A percentile compares a stretch with the other conserved stretches of the same genome.
These are phyloP conservation scores for Orchestes rusci DNA, from an alignment of 2,888 invertebrate genomes.

Conservation along the genomic window DNA sequence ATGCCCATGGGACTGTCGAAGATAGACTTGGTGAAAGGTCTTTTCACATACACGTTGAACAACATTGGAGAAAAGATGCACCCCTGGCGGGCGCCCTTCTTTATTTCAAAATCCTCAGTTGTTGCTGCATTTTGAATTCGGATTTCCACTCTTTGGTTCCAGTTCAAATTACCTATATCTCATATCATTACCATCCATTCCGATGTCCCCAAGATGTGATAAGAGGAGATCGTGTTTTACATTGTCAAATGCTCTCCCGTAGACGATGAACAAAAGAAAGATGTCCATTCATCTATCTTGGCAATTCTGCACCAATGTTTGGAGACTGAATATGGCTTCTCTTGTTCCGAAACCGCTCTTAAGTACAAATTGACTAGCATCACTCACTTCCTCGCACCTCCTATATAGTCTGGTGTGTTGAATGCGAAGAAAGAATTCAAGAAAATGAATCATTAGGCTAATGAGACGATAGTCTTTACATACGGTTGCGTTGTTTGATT, in stretches of 20 bases:
- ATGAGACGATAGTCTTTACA: too few relatives aligned
- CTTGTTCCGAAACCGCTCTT: neutral
- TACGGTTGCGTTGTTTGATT: too few relatives aligned
- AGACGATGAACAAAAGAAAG: neutral
- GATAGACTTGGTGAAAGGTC: neutral
- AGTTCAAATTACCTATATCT: neutral
- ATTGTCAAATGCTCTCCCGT: neutral
- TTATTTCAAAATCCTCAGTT: neutral
- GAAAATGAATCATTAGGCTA: neutral
- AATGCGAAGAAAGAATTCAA: neutral
- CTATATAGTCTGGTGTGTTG: neutral
- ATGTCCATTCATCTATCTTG: neutral
- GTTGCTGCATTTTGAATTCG: neutral
- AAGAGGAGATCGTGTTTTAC: slow-evolving; percentile 1
- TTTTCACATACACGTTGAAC: neutral
- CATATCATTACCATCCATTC: neutral
- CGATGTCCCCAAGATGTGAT: neutral
- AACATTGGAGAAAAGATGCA: neutral
- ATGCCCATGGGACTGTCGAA: neutral
- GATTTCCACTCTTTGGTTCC: neutral
- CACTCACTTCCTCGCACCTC: neutral
- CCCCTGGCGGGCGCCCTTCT: neutral
- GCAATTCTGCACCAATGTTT: neutral
- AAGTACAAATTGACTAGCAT: neutral
- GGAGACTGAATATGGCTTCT: neutral